phyloP scores from a whole-genome alignment of 2,797 vertebrate genomes.

The Periophthalmus magnuspinnatus region DNA sequence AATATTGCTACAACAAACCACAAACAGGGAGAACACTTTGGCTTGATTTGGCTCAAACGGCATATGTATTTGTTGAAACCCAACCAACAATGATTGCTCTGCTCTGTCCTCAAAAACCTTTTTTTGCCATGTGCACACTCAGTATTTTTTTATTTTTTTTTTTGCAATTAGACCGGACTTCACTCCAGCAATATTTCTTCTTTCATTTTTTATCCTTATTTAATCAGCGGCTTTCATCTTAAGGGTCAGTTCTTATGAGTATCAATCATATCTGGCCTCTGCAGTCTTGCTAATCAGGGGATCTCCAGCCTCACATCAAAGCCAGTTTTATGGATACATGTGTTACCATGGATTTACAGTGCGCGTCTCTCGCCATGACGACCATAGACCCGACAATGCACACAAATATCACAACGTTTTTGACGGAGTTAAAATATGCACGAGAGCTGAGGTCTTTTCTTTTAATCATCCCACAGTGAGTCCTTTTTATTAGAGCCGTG shows the following conservation, averaged over 20 bases:
- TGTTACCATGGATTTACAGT: constrained; percentile 45
- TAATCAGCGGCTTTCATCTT: constrained; percentile 56
- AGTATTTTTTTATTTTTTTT: constrained; percentile 24
- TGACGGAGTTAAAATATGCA: constrained; percentile 55
- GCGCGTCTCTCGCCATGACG: constrained; percentile 40
- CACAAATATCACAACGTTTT: constrained; percentile 42
- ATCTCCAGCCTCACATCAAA: constrained; percentile 49
- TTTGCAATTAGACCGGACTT: constrained; percentile 15
- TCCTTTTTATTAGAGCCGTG: constrained; percentile 56
- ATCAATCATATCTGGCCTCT: constrained; percentile 61
- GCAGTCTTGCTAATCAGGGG: constrained; percentile 48
- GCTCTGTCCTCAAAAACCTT: constrained; percentile 18
- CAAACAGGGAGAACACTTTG: not conserved
- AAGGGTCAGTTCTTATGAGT: constrained; percentile 47
- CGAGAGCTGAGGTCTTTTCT: constrained; percentile 40
- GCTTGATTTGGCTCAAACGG: not conserved
- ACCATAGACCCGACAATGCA: constrained; percentile 32
- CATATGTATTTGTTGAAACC: constrained; percentile 15
- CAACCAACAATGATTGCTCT: constrained; percentile 17
- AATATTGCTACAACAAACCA: not conserved
- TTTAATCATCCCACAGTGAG: constrained; percentile 60
- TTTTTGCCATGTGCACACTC: constrained; percentile 20
- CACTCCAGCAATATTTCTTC: not conserved
- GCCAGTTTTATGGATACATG: constrained; percentile 33
- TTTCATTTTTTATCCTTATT: constrained; percentile 36